Evolutionary conservation across 2,888 invertebrate species (phyloP), one percentile per base, ranked within the genome.

Genomic region (Thecocarcelia acutangulata): DNA sequence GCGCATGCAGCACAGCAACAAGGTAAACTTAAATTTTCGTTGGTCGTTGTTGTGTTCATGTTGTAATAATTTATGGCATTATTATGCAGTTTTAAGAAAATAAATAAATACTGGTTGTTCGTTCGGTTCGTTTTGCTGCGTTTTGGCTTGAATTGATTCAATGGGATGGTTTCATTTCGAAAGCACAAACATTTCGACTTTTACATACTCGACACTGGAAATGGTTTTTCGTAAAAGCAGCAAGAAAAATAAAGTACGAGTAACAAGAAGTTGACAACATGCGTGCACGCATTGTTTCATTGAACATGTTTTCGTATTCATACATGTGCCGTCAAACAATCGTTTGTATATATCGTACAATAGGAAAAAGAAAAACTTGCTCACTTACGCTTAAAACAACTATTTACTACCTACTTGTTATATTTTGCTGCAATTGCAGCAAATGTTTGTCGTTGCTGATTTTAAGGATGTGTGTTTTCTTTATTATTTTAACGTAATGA

Each of bases 11-110:
- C 44, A 12, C 50, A 52, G 50, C 59, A 68, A 76, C 50, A 44
- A 28, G 59, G 12, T 33, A 68, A 58, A 59, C 33, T 42, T 2
- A 66, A 63, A n/a, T 75, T 40, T 73, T 17, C 21, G 2, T 68
- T 50, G 12, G 37, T 54, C 19, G 52, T 52, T 66, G 63, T 42
- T 48, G 44, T 33, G 40, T 61, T 69, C 37, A 66, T 82, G 74
- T 75, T 74, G 82, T 82, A 82, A 82, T 82, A 82, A 82, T 78
- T 82, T 82, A 78, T 78, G 59, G 56, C 61, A 75, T 78, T 82
- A 78, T 78, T 82, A 82, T 82, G 82, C 78, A 82, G 82, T 70
- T 69, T 80, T 64, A 24, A 64, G 61, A 73, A 63, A 74, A 76
- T 59, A 63, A 68, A 50, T 50, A 48, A 37, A 37, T 61, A 70